Conservation (phyloP, 2,888 invertebrate species). For the Lasioglossum vierecki region DNA sequence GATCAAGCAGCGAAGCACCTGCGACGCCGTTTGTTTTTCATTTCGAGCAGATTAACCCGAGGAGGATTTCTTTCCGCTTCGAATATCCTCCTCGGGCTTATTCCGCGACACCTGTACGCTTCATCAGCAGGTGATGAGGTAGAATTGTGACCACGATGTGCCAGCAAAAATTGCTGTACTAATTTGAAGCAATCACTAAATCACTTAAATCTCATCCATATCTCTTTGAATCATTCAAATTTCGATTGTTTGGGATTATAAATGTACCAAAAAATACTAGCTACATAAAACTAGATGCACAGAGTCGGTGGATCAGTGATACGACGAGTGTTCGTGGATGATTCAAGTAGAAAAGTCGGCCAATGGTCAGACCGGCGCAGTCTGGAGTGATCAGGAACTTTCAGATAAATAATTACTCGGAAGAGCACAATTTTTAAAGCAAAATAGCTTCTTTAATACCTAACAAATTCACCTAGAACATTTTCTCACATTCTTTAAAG, state of each 20-base stretch:
- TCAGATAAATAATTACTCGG: not conserved
- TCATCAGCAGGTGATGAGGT: not conserved
- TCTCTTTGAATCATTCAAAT: too few relatives aligned
- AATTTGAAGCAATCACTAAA: too few relatives aligned
- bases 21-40: conserved; percentile 14
- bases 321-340: not conserved
- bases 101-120: not conserved
- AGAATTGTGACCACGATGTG: too few relatives aligned
- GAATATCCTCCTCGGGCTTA: not conserved
- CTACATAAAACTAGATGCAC: not conserved
- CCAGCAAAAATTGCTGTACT: too few relatives aligned
- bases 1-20: not conserved
- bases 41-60: conserved; percentile 13
- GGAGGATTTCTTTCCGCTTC: not conserved
- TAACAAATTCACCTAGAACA: not conserved
- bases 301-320: not conserved
- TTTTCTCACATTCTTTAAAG: not conserved
- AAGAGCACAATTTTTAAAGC: not conserved
- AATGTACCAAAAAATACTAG: too few relatives aligned
- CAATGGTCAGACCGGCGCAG: not conserved
- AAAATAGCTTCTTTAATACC: not conserved
- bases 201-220: too few relatives aligned
- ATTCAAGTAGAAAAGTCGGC: not conserved
- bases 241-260: too few relatives aligned
- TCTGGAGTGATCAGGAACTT: not conserved